Evolutionary conservation across 2,113 vertebrate genomes (phyloP), one percentile per base, ranked within the genome.

Genomic region (Burhinus oedicnemus): DNA sequence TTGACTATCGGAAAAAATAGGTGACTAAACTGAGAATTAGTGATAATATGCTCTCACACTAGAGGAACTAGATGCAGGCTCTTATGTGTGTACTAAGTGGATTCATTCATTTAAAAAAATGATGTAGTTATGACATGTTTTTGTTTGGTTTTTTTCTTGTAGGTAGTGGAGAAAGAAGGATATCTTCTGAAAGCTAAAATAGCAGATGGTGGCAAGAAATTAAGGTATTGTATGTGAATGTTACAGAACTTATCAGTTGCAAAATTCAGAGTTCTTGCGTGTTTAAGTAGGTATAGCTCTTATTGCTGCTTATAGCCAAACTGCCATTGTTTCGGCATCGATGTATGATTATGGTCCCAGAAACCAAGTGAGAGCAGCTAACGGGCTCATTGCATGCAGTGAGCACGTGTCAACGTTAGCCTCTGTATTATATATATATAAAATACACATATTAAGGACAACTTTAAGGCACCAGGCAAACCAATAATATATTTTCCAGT

Each of bases 161-260:
- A 99, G 99, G 98, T 97, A 96, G 97, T 98, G 80, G 91, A 98
- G 85, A 99, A 99, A 98, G 98, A 99, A 97, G 99, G 99, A 61
- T 98, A 98, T 94, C 97, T 99, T 96, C 99, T 99, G 75, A 99
- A 99, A 98, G 98, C 99, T 83, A 99, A 99, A 98, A 99, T 99
- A 97, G 98, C 98, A 80, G 99, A 99, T 11, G 98, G 98, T 47
- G 99, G 99, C 62, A 99, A 99, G 95, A 99, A 99, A 96, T 97
- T 99, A 97, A 99, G 99, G 99, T 99, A 98, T 65, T 69, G 44
- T 18, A 16, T 42, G 5, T 64, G 13, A 34, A 71, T 25, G 16
- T 60, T 86, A 29, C 19, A 45, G 47, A 91, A 32, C 7, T 86
- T 83, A 21, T 6, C 22, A 21, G 10, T 5, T 76, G 25, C 45